Conservation (phyloP, 2,113 vertebrate genomes). For the Microtus ochrogaster region DNA sequence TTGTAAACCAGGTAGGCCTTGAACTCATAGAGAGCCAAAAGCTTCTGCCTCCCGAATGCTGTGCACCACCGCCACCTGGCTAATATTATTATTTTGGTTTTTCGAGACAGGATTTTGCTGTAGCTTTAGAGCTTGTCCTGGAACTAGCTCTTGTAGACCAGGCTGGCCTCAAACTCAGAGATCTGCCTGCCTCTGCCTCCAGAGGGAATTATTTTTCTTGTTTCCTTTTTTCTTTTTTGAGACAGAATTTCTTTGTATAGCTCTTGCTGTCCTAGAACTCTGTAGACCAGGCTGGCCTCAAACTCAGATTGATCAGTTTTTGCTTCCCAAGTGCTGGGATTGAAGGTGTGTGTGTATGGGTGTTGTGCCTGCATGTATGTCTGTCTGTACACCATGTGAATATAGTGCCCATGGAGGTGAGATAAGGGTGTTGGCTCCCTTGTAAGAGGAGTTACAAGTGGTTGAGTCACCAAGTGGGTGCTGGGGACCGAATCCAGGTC, state of each 20-base stretch:
- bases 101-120: too few species aligned
- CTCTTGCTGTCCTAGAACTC: not conserved
- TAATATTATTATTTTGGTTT: too few species aligned
- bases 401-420: not conserved
- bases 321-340: not conserved
- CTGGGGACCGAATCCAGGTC: not conserved
- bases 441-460: too few species aligned
- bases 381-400: not conserved
- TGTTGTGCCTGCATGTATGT: not conserved
- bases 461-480: not conserved
- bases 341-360: not conserved
- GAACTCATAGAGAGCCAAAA: too few species aligned
- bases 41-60: too few species aligned
- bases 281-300: not conserved
- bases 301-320: not conserved
- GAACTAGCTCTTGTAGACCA: too few species aligned
- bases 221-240: not conserved
- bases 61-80: too few species aligned
- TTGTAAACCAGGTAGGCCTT: too few species aligned
- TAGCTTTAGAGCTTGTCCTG: too few species aligned
- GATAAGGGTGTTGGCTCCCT: not conserved
- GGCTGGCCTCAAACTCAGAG: too few species aligned
- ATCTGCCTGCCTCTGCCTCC: too few species aligned
- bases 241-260: not conserved
- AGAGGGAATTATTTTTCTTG: too few species aligned